Evolutionary conservation across 1,140 invertebrate genomes (phyloP).

Genomic region (Diploscapter pachys): DNA sequence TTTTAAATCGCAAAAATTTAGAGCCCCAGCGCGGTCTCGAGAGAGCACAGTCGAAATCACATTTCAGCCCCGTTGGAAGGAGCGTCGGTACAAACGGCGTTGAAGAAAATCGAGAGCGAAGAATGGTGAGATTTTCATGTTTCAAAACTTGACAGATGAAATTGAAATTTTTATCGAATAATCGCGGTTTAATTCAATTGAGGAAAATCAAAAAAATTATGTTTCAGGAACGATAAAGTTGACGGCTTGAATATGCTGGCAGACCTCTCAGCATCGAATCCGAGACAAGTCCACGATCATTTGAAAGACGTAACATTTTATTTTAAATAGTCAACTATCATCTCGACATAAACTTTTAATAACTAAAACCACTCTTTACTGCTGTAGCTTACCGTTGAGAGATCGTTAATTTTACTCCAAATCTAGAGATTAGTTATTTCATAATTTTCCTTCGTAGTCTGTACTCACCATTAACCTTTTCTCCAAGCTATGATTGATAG

Average conservation of each 20-base stretch:
- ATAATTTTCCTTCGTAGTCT: too few relatives aligned
- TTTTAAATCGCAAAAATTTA: not conserved
- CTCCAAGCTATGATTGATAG: too few relatives aligned
- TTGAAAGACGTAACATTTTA: conserved; percentile 28
- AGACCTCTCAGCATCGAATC: conserved; percentile 27
- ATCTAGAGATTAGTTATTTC: not conserved
- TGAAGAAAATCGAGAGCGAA: conserved; percentile 11
- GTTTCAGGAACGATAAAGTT: conserved; percentile 26
- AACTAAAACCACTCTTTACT: not conserved
- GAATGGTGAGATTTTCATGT: conserved; percentile 14
- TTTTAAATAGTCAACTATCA: not conserved
- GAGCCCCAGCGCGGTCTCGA: not conserved
- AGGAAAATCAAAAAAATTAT: not conserved
- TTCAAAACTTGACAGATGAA: too few relatives aligned
- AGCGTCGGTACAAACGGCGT: not conserved
- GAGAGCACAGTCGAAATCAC: not conserved
- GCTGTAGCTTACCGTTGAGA: not conserved
- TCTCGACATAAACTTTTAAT: conserved; percentile 2
- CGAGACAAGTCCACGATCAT: conserved; percentile 19
- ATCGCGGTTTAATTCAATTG: not conserved
- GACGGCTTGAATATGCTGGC: conserved; percentile 34
- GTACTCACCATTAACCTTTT: too few relatives aligned
- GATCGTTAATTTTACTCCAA: not conserved
- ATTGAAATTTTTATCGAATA: too few relatives aligned
- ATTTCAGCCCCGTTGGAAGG: not conserved